These are phyloP conservation scores for Pararge aegeria DNA, from an alignment of 1,140 invertebrate species.

Conservation along the genomic window DNA sequence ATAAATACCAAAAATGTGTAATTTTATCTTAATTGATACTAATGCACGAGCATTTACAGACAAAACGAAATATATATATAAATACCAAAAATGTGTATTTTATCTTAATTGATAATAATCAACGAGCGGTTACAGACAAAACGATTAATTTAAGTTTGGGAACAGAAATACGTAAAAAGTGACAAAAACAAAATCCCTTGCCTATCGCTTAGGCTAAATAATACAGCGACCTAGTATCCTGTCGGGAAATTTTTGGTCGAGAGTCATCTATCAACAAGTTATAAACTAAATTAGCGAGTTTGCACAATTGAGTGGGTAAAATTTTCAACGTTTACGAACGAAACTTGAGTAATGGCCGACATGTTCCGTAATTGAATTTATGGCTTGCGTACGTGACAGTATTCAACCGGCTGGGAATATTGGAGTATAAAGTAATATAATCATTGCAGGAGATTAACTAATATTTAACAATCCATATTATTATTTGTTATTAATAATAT, in stretches of 20 bases:
- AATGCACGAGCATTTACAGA: too few relatives aligned
- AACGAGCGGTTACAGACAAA: too few relatives aligned
- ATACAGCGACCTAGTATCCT: not conserved
- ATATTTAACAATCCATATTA: not conserved
- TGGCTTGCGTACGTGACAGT: constrained; percentile 8
- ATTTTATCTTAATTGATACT: too few relatives aligned
- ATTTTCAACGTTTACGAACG: constrained; percentile 22
- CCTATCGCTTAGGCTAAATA: not conserved
- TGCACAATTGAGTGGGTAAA: constrained; percentile 9
- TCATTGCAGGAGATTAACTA: not conserved
- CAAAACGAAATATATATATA: too few relatives aligned
- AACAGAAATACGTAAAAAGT: not conserved
- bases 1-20: too few relatives aligned
- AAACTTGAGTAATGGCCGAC: constrained; percentile 13
- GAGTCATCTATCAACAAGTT: constrained; percentile 29
- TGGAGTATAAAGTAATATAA: not conserved
- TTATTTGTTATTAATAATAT: too few relatives aligned
- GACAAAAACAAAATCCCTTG: not conserved
- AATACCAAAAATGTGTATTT: too few relatives aligned
- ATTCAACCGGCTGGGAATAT: constrained; percentile 1
- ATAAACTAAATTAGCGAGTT: constrained; percentile 26
- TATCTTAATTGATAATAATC: too few relatives aligned
- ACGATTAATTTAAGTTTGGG: too few relatives aligned
- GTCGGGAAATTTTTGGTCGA: constrained; percentile 1
- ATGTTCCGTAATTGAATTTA: constrained; percentile 20